phyloP scores from a whole-genome alignment of 1,140 invertebrate genomes.

The Monochamus saltuarius region DNA sequence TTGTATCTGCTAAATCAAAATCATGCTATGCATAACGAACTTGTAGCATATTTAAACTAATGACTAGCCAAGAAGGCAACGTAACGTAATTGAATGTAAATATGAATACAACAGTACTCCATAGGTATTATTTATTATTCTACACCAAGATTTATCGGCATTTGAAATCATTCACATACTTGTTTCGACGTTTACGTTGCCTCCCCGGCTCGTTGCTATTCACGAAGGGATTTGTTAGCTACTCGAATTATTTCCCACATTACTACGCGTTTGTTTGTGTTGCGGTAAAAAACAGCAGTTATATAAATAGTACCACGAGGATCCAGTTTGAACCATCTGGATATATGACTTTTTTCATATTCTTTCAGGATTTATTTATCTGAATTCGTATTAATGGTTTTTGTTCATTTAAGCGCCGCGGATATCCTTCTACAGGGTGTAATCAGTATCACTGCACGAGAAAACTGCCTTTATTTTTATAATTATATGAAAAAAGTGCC shows the following conservation, averaged over 20 bases:
- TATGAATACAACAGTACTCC: background rate
- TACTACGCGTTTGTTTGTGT: too few species aligned
- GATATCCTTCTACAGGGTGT: too few species aligned
- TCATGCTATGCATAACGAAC: background rate
- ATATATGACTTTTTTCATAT: too few species aligned
- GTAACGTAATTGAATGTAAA: background rate
- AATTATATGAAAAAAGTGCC: too few species aligned
- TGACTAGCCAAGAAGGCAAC: slow-evolving; percentile 1
- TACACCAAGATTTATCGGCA: slow-evolving; percentile 4
- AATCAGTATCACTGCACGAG: too few species aligned
- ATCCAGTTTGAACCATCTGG: too few species aligned
- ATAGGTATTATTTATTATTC: slow-evolving; percentile 19
- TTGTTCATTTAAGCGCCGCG: too few species aligned
- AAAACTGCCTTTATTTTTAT: too few species aligned
- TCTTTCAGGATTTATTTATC: too few species aligned
- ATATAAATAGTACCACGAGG: too few species aligned
- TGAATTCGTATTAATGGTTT: too few species aligned
- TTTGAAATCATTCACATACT: slow-evolving; percentile 20
- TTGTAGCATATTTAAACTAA: slow-evolving; percentile 12
- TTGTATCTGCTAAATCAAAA: slow-evolving; percentile 1
- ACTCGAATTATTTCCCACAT: slow-evolving; percentile 20
- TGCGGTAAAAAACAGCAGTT: too few species aligned
- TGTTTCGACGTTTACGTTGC: background rate
- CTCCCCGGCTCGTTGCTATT: slow-evolving; percentile 23
- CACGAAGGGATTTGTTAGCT: slow-evolving; percentile 13